A percentile compares a stretch with the other conserved stretches of the same genome.
Conservation (phyloP, 37 sponge, comb jelly and placozoan species). For the Chondrosia reniformis region DNA sequence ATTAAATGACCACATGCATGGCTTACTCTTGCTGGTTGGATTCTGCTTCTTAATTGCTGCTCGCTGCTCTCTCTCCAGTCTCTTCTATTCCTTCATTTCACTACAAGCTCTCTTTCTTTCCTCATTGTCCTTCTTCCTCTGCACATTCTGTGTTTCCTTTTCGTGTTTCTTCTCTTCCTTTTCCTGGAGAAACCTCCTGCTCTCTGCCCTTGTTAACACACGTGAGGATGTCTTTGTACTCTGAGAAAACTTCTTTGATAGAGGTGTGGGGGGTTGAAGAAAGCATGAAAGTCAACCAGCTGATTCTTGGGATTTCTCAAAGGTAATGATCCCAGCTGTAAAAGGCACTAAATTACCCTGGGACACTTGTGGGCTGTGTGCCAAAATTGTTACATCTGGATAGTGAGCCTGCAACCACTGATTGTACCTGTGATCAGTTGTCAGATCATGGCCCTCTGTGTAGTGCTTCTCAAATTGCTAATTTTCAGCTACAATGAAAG, state of each 20-base stretch:
- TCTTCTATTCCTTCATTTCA: neutral
- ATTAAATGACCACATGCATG: neutral
- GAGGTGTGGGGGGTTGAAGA: neutral
- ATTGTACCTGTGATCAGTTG: neutral
- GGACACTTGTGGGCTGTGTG: neutral
- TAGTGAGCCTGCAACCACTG: neutral
- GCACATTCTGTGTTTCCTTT: constrained; percentile 1
- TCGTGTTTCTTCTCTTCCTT: neutral
- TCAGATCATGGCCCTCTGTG: no score
- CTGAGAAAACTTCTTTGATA: constrained; percentile 3
- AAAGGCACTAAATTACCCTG: no score
- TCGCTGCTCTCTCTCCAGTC: neutral
- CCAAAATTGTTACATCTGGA: neutral
- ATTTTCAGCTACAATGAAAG: constrained; percentile 8
- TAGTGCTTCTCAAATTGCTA: neutral
- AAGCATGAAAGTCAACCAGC: no score
- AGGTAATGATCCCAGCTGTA: neutral
- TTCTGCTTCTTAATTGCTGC: neutral
- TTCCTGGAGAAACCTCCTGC: constrained; percentile 8
- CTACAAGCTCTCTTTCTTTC: neutral
- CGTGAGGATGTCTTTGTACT: neutral
- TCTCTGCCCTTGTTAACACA: neutral
- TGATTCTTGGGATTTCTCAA: neutral
- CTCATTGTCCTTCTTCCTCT: neutral
- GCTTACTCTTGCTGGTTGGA: neutral